Base-by-base conservation (phyloP, 1,140 invertebrate genomes). In the Thaumetopoea pityocampa region DNA sequence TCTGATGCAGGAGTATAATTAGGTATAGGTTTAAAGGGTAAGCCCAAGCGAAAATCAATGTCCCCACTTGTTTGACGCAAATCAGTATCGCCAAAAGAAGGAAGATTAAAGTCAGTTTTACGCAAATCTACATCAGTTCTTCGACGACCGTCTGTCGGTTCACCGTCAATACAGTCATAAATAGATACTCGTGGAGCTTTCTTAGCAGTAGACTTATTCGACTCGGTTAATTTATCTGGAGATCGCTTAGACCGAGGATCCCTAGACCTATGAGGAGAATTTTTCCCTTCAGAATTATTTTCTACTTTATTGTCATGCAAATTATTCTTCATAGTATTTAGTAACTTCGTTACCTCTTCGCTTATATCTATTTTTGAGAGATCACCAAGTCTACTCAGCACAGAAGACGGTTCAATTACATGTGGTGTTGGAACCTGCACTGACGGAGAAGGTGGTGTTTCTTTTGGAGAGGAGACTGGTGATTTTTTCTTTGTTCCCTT, bases 1-100 rank as follows among this genome's bases (percentile, higher is more conserved):
- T 96, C 94, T 1, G 90, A 93, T 16, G 94, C 93, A 1, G 94
- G 92, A 8, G 91, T 87, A 52, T 94, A 94, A 42, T 93, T 90
- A 7, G 91, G 90, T 22, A 90, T 88, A 1, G 92, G 89, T 68
- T 94, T 92, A 51, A 95, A 94, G 1, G 92, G 92, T 34, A 93
- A 62, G 15, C 87, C 87, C 42, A 93, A 66, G n/a, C 93, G 86
- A 30, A 94, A 86, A 73, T 94, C 92, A 4, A 92, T 87, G 48
- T 94, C 92, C 4, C 89, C 88, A 44, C 71, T 83, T 11, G 64
- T 61, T 56, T 82, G 74, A 22, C 87, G 63, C 38, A 89, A 79
- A 67, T 88, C 87, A 10, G 86, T 88, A 57, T 88, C 87, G 8
- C 87, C 87, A 58, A 85, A 87, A 19, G 55, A 34, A 23, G 78